Percentiles rank a stretch among this genome's conserved stretches.
Evolutionary conservation across 1,140 invertebrate genomes (phyloP).

Genomic region (Sinonovacula constricta): DNA sequence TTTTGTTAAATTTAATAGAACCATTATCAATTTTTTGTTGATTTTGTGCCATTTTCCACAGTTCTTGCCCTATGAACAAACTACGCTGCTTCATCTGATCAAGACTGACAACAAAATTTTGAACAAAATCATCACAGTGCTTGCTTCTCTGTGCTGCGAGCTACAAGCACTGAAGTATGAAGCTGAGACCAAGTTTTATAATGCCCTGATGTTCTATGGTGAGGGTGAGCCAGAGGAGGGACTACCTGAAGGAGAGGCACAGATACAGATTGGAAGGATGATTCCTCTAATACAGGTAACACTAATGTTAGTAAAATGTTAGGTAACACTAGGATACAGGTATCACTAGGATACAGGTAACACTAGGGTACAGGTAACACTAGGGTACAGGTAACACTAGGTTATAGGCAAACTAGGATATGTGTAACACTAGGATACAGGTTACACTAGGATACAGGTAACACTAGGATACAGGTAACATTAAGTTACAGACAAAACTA

Average conservation of each 20-base stretch:
- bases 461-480: too few species aligned
- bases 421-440: too few species aligned
- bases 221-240: constrained; percentile 80
- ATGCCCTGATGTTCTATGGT: constrained; percentile 83
- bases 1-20: neutral
- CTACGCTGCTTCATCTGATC: constrained; percentile 84
- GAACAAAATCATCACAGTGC: constrained; percentile 89
- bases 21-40: neutral
- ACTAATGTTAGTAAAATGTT: too few species aligned
- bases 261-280: constrained; percentile 80
- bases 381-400: too few species aligned
- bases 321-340: too few species aligned
- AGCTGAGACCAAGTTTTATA: constrained; percentile 83
- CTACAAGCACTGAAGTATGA: constrained; percentile 85
- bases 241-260: constrained; percentile 78
- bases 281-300: constrained; percentile 82
- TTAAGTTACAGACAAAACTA: too few species aligned
- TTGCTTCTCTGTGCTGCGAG: constrained; percentile 89
- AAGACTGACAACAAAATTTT: constrained; percentile 90
- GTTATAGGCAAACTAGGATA: too few species aligned
- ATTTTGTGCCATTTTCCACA: constrained; percentile 58
- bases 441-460: too few species aligned
- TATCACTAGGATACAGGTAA: too few species aligned
- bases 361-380: too few species aligned
- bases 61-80: constrained; percentile 82